Evolutionary conservation across 1,140 invertebrate genomes (phyloP), one percentile per base, ranked within the genome.

Genomic region (Ylistrum balloti): DNA sequence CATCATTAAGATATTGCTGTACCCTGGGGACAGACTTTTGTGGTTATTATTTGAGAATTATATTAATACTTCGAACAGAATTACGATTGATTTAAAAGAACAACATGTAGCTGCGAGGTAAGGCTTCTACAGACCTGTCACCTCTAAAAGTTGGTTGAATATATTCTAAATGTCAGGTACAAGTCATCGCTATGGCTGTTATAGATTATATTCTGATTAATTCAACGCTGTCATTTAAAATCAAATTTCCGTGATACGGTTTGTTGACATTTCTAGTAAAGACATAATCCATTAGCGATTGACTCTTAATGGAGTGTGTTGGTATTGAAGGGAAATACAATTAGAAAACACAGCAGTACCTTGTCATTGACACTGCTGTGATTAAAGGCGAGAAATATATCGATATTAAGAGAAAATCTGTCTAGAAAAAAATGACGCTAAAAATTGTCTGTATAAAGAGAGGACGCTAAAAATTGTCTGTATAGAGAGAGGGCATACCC

Each of bases 1-100:
- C 56, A 74, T 28, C 56, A 74, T 74, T 74, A 74, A 74, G 56
- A 0, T 74, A 74, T 74, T 74, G 56, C 56, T 28, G n/a, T 74
- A 74, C 56, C 56, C 56, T 17, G 56, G 20, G 56, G 56, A 9
- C 56, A 28, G 56, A 48, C 45, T 48, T 28, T 74, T 74, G 56
- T 74, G n/a, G 3, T 74, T n/a, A 28, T 2, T 74, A 11, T 74
- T 74, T 74, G 56, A 74, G 56, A 74, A 74, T 74, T 74, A 74
- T 74, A 74, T 74, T 74, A 74, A 28, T 74, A 28, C 56, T n/a
- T 28, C 15, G 41, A 17, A 28, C 28, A n/a, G 56, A 74, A 74
- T 28, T 74, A 74, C 7, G 56, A n/a, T 74, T 28, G 56, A 74
- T 74, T 74, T 28, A 38, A 74, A 74, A 74, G 56, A 0, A n/a